Evolutionary conservation across 2,888 invertebrate genomes (phyloP), one percentile per base, ranked within the genome.

Genomic region (Polydrusus tereticollis): DNA sequence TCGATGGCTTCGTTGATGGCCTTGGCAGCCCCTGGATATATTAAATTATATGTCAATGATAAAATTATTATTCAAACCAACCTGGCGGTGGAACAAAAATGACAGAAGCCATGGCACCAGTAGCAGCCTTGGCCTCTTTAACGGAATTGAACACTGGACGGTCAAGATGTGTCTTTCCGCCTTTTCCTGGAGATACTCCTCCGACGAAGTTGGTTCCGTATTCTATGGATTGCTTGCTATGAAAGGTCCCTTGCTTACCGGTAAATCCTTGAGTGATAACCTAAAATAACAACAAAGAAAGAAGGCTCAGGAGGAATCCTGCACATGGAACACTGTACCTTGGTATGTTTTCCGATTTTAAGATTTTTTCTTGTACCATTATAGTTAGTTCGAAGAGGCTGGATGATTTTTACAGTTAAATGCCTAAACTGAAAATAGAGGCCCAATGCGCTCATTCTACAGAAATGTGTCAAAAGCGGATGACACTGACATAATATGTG

Each of bases 181-280:
- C 96, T 86, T 96, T 97, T 69, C 93, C 93, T 10, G 92, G 92
- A 59, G 88, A 90, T 52, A 90, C 89, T 73, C 92, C 96, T 70
- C 96, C 97, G 64, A 96, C 95, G 78, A 97, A 86, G 77, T 91
- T 89, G 0, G 94, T 93, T 57, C 94, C 94, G 88, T 95, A 95
- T 77, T 93, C 92, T 60, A 95, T 87, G 26, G 93, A 92, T 82
- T 93, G 91, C 80, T 92, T 89, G 77, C 90, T 88, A 81, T 91
- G 90, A 80, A 89, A 89, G 14, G 90, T 90, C 55, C 88, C 93
- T 85, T 93, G 92, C 58, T 72, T 75, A 12, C 74, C 72, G 23
- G 74, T 75, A 29, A 72, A 75, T 6, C 72, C 74, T 52, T 74
- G 74, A 20, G 66, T 69, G 38, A 72, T 75, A 14, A 72, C 47